Percentiles rank a stretch among this genome's conserved stretches.
These are phyloP conservation scores for Ectemnius lituratus DNA, from an alignment of 2,888 invertebrate genomes.

Conservation along the genomic window DNA sequence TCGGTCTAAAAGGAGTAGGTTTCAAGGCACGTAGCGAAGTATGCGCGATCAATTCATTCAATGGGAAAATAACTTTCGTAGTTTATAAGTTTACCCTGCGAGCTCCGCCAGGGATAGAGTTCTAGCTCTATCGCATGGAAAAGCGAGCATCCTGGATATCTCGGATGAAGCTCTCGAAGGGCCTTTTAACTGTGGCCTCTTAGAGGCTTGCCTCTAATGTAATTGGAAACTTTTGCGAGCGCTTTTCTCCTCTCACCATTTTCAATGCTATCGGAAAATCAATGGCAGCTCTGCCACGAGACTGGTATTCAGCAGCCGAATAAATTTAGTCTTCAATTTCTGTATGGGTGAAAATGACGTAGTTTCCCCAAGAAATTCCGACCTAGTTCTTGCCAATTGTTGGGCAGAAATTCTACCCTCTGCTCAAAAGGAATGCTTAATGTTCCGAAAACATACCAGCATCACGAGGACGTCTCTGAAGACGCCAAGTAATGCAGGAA, in stretches of 20 bases:
- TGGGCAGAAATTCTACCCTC: neutral
- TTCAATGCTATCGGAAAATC: slow-evolving; percentile 9
- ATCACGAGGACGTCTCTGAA: slow-evolving; percentile 16
- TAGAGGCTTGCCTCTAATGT: slow-evolving; percentile 55
- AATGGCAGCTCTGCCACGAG: too few relatives aligned
- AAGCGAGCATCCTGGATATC: slow-evolving; percentile 20
- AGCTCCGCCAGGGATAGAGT: slow-evolving; percentile 29
- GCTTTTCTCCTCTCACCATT: slow-evolving; percentile 29
- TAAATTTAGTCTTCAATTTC: too few relatives aligned
- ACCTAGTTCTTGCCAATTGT: too few relatives aligned
- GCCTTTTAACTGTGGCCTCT: slow-evolving; percentile 39
- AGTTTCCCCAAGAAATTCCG: too few relatives aligned
- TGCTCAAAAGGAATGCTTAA: slow-evolving; percentile 9
- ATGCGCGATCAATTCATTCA: slow-evolving; percentile 60
- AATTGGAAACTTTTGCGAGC: slow-evolving; percentile 59
- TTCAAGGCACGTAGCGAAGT: slow-evolving; percentile 52
- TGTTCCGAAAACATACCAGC: slow-evolving; percentile 14
- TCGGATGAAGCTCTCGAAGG: slow-evolving; percentile 36
- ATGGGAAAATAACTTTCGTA: slow-evolving; percentile 60
- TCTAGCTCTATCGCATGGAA: slow-evolving; percentile 10
- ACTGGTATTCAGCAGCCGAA: too few relatives aligned
- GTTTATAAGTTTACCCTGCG: slow-evolving; percentile 60
- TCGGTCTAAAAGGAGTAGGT: slow-evolving; percentile 30
- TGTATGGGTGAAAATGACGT: too few relatives aligned
- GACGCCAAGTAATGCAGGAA: slow-evolving; percentile 39